Evolutionary conservation across 2,113 vertebrate genomes (phyloP).

Genomic region (Siphamia tubifer): DNA sequence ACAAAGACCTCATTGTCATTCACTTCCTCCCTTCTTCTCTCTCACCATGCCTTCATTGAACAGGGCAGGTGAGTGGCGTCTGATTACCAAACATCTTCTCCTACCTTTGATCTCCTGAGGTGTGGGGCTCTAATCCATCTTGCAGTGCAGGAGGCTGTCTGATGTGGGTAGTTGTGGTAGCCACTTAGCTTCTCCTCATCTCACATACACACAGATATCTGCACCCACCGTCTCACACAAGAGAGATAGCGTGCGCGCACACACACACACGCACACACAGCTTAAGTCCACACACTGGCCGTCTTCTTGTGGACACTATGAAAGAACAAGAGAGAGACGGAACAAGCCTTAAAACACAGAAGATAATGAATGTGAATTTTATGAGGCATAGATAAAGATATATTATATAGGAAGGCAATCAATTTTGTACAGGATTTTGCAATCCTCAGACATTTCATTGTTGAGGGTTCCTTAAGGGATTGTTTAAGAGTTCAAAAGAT

Average conservation of each 20-base stretch:
- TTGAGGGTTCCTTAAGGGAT: not conserved
- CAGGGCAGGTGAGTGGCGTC: constrained; percentile 38
- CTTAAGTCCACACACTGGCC: not conserved
- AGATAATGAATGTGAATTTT: not conserved
- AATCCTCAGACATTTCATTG: not conserved
- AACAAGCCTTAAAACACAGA: constrained; percentile 2
- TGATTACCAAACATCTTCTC: constrained; percentile 67
- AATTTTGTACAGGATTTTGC: not conserved
- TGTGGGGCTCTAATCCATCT: constrained; percentile 77
- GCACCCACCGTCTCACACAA: not conserved
- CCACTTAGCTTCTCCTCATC: constrained; percentile 73
- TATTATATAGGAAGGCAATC: not conserved
- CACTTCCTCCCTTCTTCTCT: constrained; percentile 4
- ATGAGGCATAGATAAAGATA: not conserved
- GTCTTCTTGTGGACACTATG: constrained; percentile 17
- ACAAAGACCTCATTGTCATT: constrained; percentile 33
- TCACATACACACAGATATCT: constrained; percentile 44
- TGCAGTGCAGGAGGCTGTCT: constrained; percentile 58
- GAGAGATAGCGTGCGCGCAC: not conserved
- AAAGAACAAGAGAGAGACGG: not conserved
- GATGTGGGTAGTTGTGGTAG: constrained; percentile 53
- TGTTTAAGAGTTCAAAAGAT: not conserved
- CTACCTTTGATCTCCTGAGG: constrained; percentile 80
- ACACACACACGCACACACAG: constrained; percentile 4
- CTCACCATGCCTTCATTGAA: constrained; percentile 21